A percentile compares a stretch with the other conserved stretches of the same genome.
phyloP scores from a whole-genome alignment of 2,888 invertebrate genomes.

The Spodoptera exigua region DNA sequence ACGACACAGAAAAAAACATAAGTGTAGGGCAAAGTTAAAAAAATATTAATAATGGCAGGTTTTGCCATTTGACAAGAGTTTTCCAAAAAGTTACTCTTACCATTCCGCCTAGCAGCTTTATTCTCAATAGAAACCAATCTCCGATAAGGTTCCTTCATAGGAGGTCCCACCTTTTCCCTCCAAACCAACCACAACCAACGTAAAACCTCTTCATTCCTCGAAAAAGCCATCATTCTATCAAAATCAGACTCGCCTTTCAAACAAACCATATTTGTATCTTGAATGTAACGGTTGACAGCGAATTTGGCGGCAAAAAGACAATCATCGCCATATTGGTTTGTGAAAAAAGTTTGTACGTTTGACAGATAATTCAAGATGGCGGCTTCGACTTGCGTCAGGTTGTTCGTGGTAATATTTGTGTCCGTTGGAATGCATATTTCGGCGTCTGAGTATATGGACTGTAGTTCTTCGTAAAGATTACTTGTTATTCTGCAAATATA shows the following conservation, averaged over 20 bases:
- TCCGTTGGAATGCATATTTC: conserved; percentile 86
- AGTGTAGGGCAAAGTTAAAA: too few species aligned
- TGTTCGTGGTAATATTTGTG: conserved; percentile 49
- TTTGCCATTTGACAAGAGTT: too few species aligned
- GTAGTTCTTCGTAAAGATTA: conserved; percentile 85
- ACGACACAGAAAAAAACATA: too few species aligned
- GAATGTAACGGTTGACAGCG: conserved; percentile 35
- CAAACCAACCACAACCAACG: conserved; percentile 91
- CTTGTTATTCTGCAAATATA: conserved; percentile 79
- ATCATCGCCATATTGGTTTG: conserved; percentile 43
- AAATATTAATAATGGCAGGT: too few species aligned
- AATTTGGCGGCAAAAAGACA: conserved; percentile 58
- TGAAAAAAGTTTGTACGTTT: conserved; percentile 54
- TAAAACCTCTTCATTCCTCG: conserved; percentile 83
- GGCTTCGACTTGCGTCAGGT: conserved; percentile 67
- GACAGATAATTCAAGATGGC: conserved; percentile 70
- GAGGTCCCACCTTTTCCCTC: conserved; percentile 90
- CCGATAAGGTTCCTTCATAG: conserved; percentile 88
- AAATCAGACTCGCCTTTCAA: conserved; percentile 91
- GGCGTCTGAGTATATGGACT: conserved; percentile 89
- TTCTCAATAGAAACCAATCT: conserved; percentile 90
- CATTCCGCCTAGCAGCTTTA: conserved; percentile 90
- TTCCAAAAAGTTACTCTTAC: conserved; percentile 74
- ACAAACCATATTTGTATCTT: conserved; percentile 74
- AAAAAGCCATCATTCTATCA: conserved; percentile 88